Evolutionary conservation across 2,113 vertebrate species (phyloP).

Genomic region (Phyllostomus discolor): DNA sequence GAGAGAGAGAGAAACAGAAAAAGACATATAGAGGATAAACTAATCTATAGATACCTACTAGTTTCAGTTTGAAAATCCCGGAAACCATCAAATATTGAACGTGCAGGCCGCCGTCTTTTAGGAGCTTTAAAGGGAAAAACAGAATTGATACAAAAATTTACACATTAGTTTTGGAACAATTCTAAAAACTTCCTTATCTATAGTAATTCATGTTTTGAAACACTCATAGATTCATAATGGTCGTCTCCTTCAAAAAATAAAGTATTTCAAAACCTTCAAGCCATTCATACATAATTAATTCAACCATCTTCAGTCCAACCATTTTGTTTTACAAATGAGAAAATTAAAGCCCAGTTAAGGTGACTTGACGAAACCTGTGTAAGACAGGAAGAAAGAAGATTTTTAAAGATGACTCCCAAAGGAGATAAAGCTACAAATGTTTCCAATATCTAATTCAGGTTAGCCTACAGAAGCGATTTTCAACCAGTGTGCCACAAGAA

Average conservation of each 20-base stretch:
- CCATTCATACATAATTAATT: neutral
- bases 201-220: slow-evolving; percentile 38
- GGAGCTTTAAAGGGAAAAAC: slow-evolving; percentile 83
- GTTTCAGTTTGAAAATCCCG: slow-evolving; percentile 99
- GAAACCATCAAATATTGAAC: slow-evolving; percentile 99
- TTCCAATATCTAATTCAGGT: neutral
- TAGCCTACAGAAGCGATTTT: neutral
- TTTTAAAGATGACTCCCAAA: neutral
- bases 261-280: neutral
- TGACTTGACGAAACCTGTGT: neutral
- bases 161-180: slow-evolving; percentile 17
- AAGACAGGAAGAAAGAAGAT: neutral
- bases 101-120: slow-evolving; percentile 95
- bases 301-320: neutral
- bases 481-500: neutral
- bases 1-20: neutral
- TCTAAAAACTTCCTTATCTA: slow-evolving; percentile 32
- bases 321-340: slow-evolving; percentile 10
- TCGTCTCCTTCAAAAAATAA: neutral
- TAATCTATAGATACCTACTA: slow-evolving; percentile 85
- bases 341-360: neutral
- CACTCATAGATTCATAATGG: slow-evolving; percentile 10
- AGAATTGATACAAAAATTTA: slow-evolving; percentile 18
- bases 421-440: neutral
- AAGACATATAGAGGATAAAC: neutral